Percentiles rank a stretch among this genome's conserved stretches.
Evolutionary conservation across 2,797 vertebrate species (phyloP).

Genomic region (Coranthus polyacanthus): DNA sequence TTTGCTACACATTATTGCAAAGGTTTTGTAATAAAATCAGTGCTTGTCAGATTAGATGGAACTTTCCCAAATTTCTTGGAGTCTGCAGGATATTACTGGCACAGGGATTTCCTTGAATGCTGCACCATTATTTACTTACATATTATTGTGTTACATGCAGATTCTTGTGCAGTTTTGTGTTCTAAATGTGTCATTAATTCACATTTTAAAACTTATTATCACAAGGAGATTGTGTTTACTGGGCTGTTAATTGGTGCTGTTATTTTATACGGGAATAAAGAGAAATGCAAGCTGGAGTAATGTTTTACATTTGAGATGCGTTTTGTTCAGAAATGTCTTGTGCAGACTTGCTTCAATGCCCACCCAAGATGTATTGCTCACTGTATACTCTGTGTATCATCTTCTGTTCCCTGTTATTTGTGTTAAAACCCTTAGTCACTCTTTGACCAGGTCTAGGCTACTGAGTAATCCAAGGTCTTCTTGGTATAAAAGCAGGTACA

Average conservation of each 20-base stretch:
- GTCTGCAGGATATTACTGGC: no score
- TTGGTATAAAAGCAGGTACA: background rate
- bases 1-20: background rate
- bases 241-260: background rate
- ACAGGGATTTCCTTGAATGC: no score
- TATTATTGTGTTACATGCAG: background rate
- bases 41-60: no score
- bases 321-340: slow-evolving; percentile 12
- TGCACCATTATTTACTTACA: no score
- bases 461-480: slow-evolving; percentile 18
- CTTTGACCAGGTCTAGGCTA: slow-evolving; percentile 6
- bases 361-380: slow-evolving; percentile 2
- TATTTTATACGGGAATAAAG: background rate
- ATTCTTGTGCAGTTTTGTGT: background rate
- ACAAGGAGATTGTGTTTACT: background rate
- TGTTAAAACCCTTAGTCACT: slow-evolving; percentile 6
- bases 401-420: slow-evolving; percentile 9
- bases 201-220: background rate
- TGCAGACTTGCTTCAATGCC: slow-evolving; percentile 20
- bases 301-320: slow-evolving; percentile 12
- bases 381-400: background rate
- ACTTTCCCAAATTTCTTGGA: no score
- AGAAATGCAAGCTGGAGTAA: background rate
- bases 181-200: background rate
- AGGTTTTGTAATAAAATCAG: background rate